Evolutionary conservation across 2,113 vertebrate species (phyloP).

Genomic region (Mormyrus lacerda): DNA sequence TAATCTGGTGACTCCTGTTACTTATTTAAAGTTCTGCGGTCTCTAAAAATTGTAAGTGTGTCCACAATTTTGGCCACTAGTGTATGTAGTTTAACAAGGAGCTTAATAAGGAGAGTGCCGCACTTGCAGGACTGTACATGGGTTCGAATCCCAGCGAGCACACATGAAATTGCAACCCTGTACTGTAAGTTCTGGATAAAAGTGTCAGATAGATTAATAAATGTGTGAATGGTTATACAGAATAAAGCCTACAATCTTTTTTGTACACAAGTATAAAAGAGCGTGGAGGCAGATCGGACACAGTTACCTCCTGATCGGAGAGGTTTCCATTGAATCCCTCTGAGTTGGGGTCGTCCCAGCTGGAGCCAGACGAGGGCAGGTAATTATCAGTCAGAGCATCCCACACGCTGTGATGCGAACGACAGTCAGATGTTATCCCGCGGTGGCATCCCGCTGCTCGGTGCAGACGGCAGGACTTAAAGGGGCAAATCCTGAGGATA

Average conservation of each 20-base stretch:
- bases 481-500: not conserved
- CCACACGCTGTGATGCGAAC: constrained; percentile 72
- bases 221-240: not conserved
- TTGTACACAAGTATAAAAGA: not conserved
- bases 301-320: constrained; percentile 75
- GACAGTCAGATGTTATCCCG: not conserved
- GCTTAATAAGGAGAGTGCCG: not conserved
- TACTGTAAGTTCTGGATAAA: not conserved
- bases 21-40: too few relatives aligned
- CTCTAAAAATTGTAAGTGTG: too few relatives aligned
- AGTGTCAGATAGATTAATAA: not conserved
- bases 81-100: too few relatives aligned
- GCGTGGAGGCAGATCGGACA: not conserved
- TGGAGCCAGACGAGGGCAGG: constrained; percentile 65
- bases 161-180: not conserved
- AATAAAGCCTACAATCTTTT: not conserved
- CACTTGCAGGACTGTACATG: not conserved
- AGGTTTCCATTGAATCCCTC: constrained; percentile 79
- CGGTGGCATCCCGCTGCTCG: not conserved
- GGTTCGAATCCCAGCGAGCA: not conserved
- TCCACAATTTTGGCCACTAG: too few relatives aligned
- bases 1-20: too few relatives aligned
- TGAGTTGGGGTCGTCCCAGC: constrained; percentile 70
- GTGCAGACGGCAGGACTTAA: not conserved
- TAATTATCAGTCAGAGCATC: constrained; percentile 92